These are phyloP conservation scores for Porites rus DNA, from an alignment of 92 coral and sea anemone species.

Conservation along the genomic window DNA sequence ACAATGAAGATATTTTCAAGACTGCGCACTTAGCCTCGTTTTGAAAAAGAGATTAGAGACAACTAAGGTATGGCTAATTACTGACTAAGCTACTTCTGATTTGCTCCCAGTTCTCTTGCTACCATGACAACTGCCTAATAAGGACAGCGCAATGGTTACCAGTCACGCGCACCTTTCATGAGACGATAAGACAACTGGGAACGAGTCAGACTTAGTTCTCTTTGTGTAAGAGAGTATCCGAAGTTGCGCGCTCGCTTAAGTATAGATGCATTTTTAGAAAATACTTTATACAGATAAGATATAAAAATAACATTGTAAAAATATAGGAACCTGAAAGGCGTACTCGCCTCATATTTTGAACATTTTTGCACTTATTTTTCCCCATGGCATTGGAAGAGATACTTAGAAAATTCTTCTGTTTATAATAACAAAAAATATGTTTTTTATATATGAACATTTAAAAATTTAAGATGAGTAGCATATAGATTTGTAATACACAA, in stretches of 20 bases:
- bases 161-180: no score
- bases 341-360: neutral
- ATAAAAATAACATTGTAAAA: conserved; percentile 35
- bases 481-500: neutral
- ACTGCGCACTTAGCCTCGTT: no score
- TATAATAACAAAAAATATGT: neutral
- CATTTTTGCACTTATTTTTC: conserved; percentile 5
- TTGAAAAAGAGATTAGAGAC: no score
- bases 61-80: no score
- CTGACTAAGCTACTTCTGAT: no score
- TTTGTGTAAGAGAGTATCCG: conserved; percentile 15
- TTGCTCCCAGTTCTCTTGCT: no score
- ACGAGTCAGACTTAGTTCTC: neutral
- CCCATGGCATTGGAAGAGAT: neutral
- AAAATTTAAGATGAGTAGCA: neutral
- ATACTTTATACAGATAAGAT: conserved; percentile 10
- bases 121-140: no score
- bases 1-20: no score
- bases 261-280: conserved; percentile 1
- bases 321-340: conserved; percentile 2
- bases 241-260: neutral
- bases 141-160: no score
- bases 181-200: neutral
- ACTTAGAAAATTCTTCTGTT: neutral
- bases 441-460: neutral